Conservation (phyloP, 2,797 vertebrate genomes). For the Enteromius treurensis region DNA sequence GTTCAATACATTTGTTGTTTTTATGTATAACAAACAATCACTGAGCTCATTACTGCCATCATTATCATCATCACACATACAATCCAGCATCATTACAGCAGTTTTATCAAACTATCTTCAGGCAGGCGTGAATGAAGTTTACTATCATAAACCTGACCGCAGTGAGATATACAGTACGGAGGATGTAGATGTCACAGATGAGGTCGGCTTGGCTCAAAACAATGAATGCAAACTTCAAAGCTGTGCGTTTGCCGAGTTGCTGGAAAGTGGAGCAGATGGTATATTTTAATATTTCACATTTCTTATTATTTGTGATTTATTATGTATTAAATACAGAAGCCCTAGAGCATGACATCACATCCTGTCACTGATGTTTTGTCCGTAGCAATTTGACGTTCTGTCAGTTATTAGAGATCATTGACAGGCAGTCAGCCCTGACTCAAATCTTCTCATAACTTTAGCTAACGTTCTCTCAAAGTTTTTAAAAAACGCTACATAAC, state of each 20-base stretch:
- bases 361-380: not conserved
- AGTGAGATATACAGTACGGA: not conserved
- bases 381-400: not conserved
- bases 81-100: not conserved
- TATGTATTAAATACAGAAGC: slow-evolving; percentile 15
- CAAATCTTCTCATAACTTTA: too few relatives aligned
- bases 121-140: not conserved
- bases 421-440: not conserved
- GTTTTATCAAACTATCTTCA: not conserved
- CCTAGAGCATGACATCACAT: slow-evolving; percentile 6
- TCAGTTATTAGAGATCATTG: not conserved
- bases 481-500: too few relatives aligned
- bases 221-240: not conserved
- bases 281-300: not conserved
- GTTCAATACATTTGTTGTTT: not conserved
- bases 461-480: too few relatives aligned
- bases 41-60: not conserved
- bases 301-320: slow-evolving; percentile 1
- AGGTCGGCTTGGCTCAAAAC: not conserved
- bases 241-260: not conserved
- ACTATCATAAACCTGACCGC: not conserved
- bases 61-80: not conserved
- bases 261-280: not conserved
- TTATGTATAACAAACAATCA: not conserved
- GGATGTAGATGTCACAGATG: not conserved